Evolutionary conservation across 2,888 invertebrate species (phyloP), one percentile per base, ranked within the genome.

Genomic region (Cerastis leucographa): DNA sequence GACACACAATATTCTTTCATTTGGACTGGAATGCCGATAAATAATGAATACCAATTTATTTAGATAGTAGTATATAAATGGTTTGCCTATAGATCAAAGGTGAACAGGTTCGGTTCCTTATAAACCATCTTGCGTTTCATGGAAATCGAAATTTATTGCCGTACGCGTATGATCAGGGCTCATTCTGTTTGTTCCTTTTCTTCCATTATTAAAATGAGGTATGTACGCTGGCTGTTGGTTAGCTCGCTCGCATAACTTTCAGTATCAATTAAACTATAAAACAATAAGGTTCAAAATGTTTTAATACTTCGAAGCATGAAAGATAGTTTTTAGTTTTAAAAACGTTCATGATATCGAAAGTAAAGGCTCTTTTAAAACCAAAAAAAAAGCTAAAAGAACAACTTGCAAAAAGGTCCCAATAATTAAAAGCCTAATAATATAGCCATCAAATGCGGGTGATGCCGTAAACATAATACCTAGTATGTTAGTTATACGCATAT

Each of bases 51-150:
- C 54, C 69, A 84, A 80, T 82, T 70, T 82, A 74, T 85, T 71
- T 67, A 66, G 69, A 70, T 68, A 68, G 67, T 56, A 71, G 66
- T 76, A 49, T 69, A 78, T 80, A 70, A 75, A 85, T 75, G 74
- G 64, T 69, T 84, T 71, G 40, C n/a, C 19, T 84, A 64, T 72
- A 85, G 77, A 84, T 76, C 75, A 83, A 83, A 85, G 78, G 78
- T 86, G 66, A 80, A 85, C 82, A 59, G 62, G 76, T 74, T 80
- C 46, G 44, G 73, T 71, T 71, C 44, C 29, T 61, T 59, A 70
- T 76, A 64, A 79, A 78, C 74, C 77, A 74, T 76, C 67, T 66
- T 84, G 54, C 51, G 64, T 71, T 73, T 86, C 65, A 70, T 78
- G 73, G 71, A 81, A 65, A 83, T 77, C 66, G 46, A 74, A 49